phyloP scores from a whole-genome alignment of 1,140 invertebrate genomes.

The Thereuonema tuberculata region DNA sequence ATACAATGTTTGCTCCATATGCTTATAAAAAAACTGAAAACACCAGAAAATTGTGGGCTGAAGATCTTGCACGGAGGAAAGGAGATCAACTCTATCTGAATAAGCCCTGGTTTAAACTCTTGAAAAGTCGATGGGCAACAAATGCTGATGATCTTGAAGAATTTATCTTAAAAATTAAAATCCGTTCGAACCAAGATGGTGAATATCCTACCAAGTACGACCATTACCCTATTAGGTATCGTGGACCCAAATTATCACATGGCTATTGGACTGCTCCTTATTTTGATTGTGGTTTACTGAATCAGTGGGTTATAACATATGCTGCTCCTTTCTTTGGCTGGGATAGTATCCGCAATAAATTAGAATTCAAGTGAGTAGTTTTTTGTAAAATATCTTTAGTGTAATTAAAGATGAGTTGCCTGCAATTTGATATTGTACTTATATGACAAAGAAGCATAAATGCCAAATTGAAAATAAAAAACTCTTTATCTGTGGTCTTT shows the following conservation, averaged over 20 bases:
- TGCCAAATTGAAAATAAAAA: too few species aligned
- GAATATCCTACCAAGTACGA: constrained; percentile 69
- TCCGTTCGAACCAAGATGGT: constrained; percentile 75
- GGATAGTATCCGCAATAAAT: constrained; percentile 75
- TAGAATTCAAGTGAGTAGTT: constrained; percentile 50
- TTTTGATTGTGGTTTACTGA: constrained; percentile 78
- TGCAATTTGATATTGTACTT: too few species aligned
- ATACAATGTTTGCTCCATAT: constrained; percentile 84
- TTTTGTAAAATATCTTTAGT: too few species aligned
- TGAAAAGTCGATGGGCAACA: constrained; percentile 85
- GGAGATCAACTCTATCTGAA: constrained; percentile 52
- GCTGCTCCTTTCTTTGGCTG: constrained; percentile 92
- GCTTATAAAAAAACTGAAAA: constrained; percentile 77
- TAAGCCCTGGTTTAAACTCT: constrained; percentile 66
- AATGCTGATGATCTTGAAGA: constrained; percentile 86
- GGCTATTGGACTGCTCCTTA: constrained; percentile 88
- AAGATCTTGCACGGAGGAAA: constrained; percentile 58
- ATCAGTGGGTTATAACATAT: constrained; percentile 80
- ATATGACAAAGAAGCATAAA: not conserved
- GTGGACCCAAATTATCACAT: constrained; percentile 68
- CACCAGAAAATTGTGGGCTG: constrained; percentile 66
- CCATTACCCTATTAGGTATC: constrained; percentile 55
- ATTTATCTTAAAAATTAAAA: constrained; percentile 80
- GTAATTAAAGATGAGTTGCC: not conserved
- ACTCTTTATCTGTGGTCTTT: too few species aligned